Percentiles rank a stretch among this genome's conserved stretches.
phyloP scores from a whole-genome alignment of 2,888 invertebrate species.

The Sinodicranocentrus sp. region DNA sequence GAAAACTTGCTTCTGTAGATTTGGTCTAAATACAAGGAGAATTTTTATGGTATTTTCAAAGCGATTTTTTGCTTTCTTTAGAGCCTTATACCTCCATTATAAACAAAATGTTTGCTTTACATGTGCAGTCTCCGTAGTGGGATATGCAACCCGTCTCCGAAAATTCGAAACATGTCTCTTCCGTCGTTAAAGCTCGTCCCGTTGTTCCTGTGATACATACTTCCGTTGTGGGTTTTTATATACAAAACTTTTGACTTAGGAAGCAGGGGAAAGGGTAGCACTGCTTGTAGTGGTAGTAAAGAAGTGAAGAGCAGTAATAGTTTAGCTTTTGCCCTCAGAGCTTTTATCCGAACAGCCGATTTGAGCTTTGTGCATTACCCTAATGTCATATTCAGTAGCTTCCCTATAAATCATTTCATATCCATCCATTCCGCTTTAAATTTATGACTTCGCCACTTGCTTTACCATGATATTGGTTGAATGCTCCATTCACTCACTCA shows the following conservation, averaged over 20 bases:
- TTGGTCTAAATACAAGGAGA: too few species aligned
- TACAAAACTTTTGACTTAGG: conserved; percentile 10
- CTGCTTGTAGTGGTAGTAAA: conserved; percentile 5
- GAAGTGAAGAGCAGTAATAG: conserved; percentile 27
- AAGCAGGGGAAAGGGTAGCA: not conserved
- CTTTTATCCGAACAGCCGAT: conserved; percentile 62
- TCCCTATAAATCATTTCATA: conserved; percentile 66
- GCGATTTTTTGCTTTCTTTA: too few species aligned
- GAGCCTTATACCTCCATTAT: too few species aligned
- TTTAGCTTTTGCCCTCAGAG: conserved; percentile 57
- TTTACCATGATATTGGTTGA: conserved; percentile 50
- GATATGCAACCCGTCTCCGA: too few species aligned
- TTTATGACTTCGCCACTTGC: conserved; percentile 66
- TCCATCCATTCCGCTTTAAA: conserved; percentile 60
- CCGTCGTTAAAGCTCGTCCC: not conserved
- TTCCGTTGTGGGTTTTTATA: conserved; percentile 11
- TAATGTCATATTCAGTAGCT: conserved; percentile 67
- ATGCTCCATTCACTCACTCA: conserved; percentile 43
- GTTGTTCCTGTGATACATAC: conserved; percentile 3
- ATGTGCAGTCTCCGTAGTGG: too few species aligned
- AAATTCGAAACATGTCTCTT: conserved; percentile 6
- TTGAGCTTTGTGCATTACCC: conserved; percentile 64
- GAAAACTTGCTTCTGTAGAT: too few species aligned
- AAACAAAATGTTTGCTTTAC: too few species aligned
- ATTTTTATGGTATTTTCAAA: too few species aligned